Conservation (phyloP, 2,113 vertebrate genomes). For the Varanus komodoensis region DNA sequence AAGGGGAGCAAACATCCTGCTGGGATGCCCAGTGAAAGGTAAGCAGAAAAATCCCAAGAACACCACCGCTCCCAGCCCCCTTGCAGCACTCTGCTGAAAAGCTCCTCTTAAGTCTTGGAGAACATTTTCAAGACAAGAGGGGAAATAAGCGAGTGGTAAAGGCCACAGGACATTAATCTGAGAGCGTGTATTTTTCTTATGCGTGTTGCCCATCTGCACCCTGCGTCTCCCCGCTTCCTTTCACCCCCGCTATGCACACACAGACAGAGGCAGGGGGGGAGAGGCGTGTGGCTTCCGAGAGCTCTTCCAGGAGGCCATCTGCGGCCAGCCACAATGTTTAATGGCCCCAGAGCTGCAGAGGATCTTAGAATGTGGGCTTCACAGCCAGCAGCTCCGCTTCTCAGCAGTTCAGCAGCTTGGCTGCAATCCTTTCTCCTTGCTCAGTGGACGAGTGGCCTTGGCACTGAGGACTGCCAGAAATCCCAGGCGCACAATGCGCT, state of each 20-base stretch:
- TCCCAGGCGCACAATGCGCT: background rate
- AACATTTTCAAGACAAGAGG: background rate
- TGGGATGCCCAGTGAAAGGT: conserved; percentile 89
- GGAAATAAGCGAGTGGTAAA: background rate
- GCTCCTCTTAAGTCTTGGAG: conserved; percentile 1
- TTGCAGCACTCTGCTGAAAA: conserved; percentile 17
- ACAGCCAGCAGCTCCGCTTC: conserved; percentile 59
- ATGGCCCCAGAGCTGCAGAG: background rate
- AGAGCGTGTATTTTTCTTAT: conserved; percentile 38
- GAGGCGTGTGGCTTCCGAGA: conserved; percentile 8
- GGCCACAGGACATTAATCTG: conserved; percentile 35
- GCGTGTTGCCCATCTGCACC: background rate
- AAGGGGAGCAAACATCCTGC: conserved; percentile 75
- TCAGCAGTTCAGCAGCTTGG: conserved; percentile 36
- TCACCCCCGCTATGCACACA: background rate
- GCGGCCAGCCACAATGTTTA: background rate
- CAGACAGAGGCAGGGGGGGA: background rate
- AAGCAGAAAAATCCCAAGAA: conserved; percentile 41
- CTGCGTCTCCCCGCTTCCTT: conserved; percentile 39
- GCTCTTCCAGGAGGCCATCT: background rate
- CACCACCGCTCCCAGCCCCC: rapidly evolving
- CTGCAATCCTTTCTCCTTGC: background rate
- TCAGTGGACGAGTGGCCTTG: conserved; percentile 56
- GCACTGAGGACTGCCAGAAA: conserved; percentile 12
- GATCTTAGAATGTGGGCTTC: conserved; percentile 13